Percentiles rank a stretch among this genome's conserved stretches.
Evolutionary conservation across 2,113 vertebrate species (phyloP).

Genomic region (Sigmodon hispidus): DNA sequence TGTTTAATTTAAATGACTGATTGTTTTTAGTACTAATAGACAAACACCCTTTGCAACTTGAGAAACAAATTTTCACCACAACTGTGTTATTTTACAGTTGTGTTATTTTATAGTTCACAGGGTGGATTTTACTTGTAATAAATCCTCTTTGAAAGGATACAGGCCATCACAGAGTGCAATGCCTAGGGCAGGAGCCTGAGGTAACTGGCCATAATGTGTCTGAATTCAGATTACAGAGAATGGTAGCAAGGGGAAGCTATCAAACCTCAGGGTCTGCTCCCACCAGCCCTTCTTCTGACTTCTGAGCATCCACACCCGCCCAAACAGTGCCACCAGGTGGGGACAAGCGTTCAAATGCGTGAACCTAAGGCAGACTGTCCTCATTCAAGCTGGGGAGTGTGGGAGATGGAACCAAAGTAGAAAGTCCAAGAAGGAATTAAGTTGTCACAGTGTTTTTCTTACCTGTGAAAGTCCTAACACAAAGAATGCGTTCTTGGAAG

Average conservation of each 20-base stretch:
- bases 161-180: too few species aligned
- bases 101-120: slow-evolving; percentile 28
- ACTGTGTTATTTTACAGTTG: slow-evolving; percentile 46
- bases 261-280: neutral
- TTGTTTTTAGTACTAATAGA: neutral
- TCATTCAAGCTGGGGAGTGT: neutral
- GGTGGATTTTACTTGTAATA: neutral
- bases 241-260: too few species aligned
- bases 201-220: neutral
- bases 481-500: neutral
- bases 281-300: neutral
- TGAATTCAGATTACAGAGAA: neutral
- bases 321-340: neutral
- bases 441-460: neutral
- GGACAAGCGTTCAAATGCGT: neutral
- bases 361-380: neutral
- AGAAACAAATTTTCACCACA: neutral
- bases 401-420: neutral
- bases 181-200: neutral
- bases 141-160: too few species aligned
- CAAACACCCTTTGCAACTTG: neutral
- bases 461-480: slow-evolving; percentile 22
- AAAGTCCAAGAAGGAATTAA: neutral
- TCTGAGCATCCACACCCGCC: neutral
- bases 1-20: slow-evolving; percentile 27